Evolutionary conservation across 2,888 invertebrate species (phyloP).

Genomic region (Anticlea derivata): DNA sequence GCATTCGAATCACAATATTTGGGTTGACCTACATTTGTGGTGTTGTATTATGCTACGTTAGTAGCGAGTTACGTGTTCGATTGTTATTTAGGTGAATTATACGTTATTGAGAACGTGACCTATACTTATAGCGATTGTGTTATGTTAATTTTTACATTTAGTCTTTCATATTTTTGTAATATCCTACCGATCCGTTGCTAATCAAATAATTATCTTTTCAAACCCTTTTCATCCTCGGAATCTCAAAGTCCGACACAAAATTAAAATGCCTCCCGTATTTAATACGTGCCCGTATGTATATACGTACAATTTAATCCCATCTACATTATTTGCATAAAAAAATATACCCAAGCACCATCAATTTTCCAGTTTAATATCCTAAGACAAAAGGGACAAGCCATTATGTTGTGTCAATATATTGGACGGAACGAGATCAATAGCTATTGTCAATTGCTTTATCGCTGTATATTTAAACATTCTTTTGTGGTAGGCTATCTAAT

Average conservation of each 20-base stretch:
- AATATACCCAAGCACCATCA: slow-evolving; percentile 36
- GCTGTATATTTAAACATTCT: slow-evolving; percentile 5
- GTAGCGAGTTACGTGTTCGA: slow-evolving; percentile 9
- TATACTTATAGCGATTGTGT: neutral
- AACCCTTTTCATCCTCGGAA: no score
- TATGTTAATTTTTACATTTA: neutral
- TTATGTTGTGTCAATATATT: slow-evolving; percentile 35
- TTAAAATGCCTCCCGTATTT: no score
- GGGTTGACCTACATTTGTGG: slow-evolving; percentile 16
- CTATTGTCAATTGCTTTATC: slow-evolving; percentile 11
- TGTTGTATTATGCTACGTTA: slow-evolving; percentile 8
- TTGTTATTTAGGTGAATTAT: slow-evolving; percentile 14
- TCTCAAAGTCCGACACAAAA: no score
- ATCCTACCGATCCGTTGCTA: neutral
- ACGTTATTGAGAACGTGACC: slow-evolving; percentile 1
- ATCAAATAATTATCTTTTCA: no score
- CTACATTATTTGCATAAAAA: slow-evolving; percentile 9
- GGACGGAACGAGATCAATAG: slow-evolving; percentile 19
- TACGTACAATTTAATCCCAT: no score
- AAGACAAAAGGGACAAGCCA: slow-evolving; percentile 41
- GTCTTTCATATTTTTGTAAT: neutral
- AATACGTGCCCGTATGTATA: no score
- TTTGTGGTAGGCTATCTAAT: no score
- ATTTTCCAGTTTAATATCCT: slow-evolving; percentile 45
- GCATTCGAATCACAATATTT: slow-evolving; percentile 15